phyloP scores from a whole-genome alignment of 2,797 vertebrate species.

The Sebastes diploproa region DNA sequence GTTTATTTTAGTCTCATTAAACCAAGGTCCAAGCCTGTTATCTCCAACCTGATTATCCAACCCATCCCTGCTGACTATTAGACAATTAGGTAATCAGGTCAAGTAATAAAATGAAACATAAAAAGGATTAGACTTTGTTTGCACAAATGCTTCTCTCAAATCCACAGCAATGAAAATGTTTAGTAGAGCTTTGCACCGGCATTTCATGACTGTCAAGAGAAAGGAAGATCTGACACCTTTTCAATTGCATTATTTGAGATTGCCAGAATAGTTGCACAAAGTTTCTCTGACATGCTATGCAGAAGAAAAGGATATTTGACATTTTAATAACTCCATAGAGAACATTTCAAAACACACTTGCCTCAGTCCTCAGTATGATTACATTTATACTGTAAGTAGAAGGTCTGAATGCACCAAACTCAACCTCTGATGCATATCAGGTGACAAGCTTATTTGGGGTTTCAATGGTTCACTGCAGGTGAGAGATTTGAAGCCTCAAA shows the following conservation, averaged over 20 bases:
- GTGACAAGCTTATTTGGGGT: constrained; percentile 27
- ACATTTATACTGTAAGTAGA: neutral
- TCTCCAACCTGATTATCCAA: constrained; percentile 22
- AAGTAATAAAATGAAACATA: neutral
- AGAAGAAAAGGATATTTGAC: neutral
- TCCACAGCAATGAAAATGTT: neutral
- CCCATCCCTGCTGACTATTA: constrained; percentile 1
- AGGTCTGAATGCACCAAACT: neutral
- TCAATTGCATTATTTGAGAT: neutral
- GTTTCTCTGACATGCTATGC: neutral
- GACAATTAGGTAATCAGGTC: constrained; percentile 6
- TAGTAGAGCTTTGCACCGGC: neutral
- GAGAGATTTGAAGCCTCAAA: neutral
- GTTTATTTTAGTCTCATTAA: constrained; percentile 45
- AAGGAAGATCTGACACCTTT: neutral
- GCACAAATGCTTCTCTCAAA: neutral
- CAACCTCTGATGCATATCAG: neutral
- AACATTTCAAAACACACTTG: constrained; percentile 12
- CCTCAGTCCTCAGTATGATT: neutral
- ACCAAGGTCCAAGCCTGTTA: constrained; percentile 1
- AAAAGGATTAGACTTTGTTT: neutral
- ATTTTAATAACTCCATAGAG: neutral
- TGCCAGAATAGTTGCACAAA: neutral
- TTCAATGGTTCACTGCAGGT: neutral
- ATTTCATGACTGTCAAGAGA: neutral